These are phyloP conservation scores for Anthopleura xanthogrammica DNA, from an alignment of 92 coral and sea anemone genomes.

Conservation along the genomic window DNA sequence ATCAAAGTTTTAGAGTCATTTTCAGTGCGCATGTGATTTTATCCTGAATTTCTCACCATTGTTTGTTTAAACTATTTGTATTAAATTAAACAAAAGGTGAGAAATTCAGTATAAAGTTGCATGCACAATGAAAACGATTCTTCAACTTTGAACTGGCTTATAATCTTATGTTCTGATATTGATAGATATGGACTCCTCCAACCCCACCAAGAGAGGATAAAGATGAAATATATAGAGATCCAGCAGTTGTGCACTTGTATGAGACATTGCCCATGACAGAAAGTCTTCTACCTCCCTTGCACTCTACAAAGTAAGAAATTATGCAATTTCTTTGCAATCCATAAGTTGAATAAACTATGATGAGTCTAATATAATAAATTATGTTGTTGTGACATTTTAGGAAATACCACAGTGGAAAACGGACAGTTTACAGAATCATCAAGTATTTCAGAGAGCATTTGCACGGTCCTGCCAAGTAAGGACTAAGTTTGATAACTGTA, in stretches of 20 bases:
- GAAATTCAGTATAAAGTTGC: no score
- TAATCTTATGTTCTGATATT: background rate
- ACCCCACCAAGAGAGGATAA: constrained; percentile 95
- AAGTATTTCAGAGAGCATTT: constrained; percentile 76
- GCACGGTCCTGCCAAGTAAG: constrained; percentile 86
- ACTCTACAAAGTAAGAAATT: constrained; percentile 69
- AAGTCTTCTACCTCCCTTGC: constrained; percentile 65
- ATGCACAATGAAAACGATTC: no score
- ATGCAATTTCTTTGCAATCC: background rate
- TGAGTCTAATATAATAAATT: no score
- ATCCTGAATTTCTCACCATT: no score
- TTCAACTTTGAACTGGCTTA: no score
- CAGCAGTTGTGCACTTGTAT: constrained; percentile 66
- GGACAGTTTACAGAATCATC: constrained; percentile 64
- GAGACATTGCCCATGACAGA: constrained; percentile 69
- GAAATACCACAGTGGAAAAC: constrained; percentile 69
- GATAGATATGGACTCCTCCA: constrained; percentile 97
- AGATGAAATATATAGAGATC: constrained; percentile 83
- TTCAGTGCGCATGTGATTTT: no score
- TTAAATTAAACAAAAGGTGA: no score
- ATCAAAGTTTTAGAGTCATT: no score
- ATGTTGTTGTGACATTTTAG: constrained; percentile 14
- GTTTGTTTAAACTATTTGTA: no score
- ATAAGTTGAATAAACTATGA: background rate
- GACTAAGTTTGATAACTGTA: background rate